Percentiles rank a stretch among this genome's conserved stretches.
Conservation (phyloP, 2,113 vertebrate species). For the Etia nguti region DNA sequence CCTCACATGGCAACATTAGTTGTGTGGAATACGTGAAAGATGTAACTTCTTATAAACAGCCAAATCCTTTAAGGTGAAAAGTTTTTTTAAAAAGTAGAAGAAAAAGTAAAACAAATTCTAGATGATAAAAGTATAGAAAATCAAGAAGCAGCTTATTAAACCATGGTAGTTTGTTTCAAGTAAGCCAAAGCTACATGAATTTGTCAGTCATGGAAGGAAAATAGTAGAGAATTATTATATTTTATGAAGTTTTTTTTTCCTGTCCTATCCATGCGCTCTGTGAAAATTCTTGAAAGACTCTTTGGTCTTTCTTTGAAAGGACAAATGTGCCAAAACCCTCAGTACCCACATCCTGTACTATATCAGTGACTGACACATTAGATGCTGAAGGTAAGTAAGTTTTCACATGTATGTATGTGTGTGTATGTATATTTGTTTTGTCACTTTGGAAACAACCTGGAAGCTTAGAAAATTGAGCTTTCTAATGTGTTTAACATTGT, state of each 20-base stretch:
- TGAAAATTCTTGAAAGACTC: background rate
- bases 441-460: background rate
- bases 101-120: background rate
- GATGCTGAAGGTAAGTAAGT: background rate
- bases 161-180: background rate
- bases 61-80: fast-evolving
- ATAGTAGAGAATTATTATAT: background rate
- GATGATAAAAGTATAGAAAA: background rate
- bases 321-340: background rate
- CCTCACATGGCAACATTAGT: background rate
- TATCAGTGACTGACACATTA: background rate
- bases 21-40: background rate
- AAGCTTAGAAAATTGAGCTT: background rate
- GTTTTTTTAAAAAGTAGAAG: background rate
- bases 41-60: background rate
- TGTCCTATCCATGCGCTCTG: background rate
- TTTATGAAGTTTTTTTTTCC: background rate
- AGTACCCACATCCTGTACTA: background rate
- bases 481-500: background rate
- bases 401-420: background rate
- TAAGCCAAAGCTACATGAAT: fast-evolving
- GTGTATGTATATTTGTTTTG: background rate
- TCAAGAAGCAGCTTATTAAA: fast-evolving
- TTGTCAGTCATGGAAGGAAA: background rate
- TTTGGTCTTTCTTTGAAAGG: background rate